Evolutionary conservation across 2,888 invertebrate genomes (phyloP).

Genomic region (Eilema griseolum): DNA sequence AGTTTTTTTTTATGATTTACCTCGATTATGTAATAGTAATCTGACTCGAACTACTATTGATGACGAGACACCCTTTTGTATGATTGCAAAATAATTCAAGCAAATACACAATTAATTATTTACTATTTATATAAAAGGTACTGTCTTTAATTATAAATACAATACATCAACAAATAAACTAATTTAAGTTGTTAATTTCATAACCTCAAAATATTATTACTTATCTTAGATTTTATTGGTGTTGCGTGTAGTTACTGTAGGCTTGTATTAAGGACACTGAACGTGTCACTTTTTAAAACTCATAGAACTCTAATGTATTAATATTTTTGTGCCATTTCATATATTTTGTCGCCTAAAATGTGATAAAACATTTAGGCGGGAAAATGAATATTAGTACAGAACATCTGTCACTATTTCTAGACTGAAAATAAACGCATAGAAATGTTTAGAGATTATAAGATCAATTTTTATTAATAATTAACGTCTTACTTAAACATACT

Average conservation of each 20-base stretch:
- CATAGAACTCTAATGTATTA: constrained; percentile 1
- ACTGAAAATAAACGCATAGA: not conserved
- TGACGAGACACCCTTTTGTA: constrained; percentile 58
- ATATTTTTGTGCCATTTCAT: constrained; percentile 22
- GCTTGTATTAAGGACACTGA: constrained; percentile 13
- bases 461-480: not conserved
- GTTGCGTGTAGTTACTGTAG: constrained; percentile 21
- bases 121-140: not conserved
- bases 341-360: constrained; percentile 18
- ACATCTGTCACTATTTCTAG: not conserved
- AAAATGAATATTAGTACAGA: constrained; percentile 47
- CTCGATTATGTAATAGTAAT: constrained; percentile 74
- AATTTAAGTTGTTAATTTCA: constrained; percentile 5
- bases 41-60: constrained; percentile 46
- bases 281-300: constrained; percentile 11
- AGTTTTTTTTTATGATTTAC: constrained; percentile 54
- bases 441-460: not conserved
- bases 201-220: constrained; percentile 53
- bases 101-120: not conserved
- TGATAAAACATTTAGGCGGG: constrained; percentile 66
- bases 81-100: not conserved
- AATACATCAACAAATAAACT: not conserved
- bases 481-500: not conserved
- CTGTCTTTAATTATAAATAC: not conserved
- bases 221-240: constrained; percentile 35